Evolutionary conservation across 2,888 invertebrate species (phyloP), one percentile per base, ranked within the genome.

Genomic region (Sepiola atlantica): DNA sequence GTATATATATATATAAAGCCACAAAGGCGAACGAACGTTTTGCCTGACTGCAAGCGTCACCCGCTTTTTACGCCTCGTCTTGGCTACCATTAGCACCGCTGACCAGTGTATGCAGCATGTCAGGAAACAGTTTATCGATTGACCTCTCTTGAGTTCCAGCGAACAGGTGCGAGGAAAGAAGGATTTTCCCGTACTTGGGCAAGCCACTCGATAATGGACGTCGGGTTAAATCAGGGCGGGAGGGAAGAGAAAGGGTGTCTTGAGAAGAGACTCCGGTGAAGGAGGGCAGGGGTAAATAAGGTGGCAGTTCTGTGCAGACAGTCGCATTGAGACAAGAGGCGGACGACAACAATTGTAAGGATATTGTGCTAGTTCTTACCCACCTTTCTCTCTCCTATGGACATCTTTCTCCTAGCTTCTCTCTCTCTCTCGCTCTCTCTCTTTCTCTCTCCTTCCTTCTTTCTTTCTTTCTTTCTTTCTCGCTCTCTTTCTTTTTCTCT

Each of bases 101-200:
- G 77, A 77, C 77, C 77, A 77, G 77, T 77, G 77, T 77, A n/a
- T n/a, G n/a, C n/a, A n/a, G 77, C 77, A 16, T n/a, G 77, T 16
- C 16, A 16, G 77, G n/a, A n/a, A 45, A n/a, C n/a, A 16, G n/a
- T n/a, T 8, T 77, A 77, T 77, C 32, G 77, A 77, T 77, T 77
- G n/a, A 77, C 77, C 77, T 77, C 77, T 77, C 77, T 77, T n/a
- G 77, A 77, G 77, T n/a, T 77, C 77, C 77, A 77, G 77, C 77
- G 77, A 77, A 77, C 77, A 77, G 77, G 77, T 77, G 77, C 77
- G 77, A 77, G 77, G 14, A 12, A n/a, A 77, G 77, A n/a, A 32
- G 77, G 32, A 77, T 77, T 77, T 77, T 77, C 77, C 77, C 77
- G 77, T 32, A 77, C 77, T 77, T 32, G 77, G 77, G 77, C n/a